A percentile compares a stretch with the other conserved stretches of the same genome.
Evolutionary conservation across 2,113 vertebrate species (phyloP).

Genomic region (Callionymus lyra): DNA sequence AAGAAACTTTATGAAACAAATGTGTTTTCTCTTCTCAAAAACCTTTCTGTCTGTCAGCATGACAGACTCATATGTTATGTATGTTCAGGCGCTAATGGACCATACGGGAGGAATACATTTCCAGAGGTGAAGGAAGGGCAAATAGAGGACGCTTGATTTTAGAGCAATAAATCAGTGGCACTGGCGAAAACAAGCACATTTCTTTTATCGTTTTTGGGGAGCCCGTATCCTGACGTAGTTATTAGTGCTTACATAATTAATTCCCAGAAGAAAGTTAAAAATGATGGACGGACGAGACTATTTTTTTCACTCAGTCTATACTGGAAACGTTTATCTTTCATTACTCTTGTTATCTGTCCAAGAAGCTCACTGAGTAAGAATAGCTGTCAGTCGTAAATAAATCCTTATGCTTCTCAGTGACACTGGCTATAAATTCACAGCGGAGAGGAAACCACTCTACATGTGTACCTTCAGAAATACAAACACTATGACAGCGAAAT

Average conservation of each 20-base stretch:
- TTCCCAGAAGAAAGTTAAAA: too few species aligned
- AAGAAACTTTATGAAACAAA: too few species aligned
- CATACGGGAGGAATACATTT: not conserved
- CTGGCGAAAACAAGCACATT: too few species aligned
- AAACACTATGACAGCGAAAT: not conserved
- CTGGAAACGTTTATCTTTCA: constrained; percentile 9
- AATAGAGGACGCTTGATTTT: not conserved
- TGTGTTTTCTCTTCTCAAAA: not conserved
- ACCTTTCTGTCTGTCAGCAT: not conserved
- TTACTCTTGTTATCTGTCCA: constrained; percentile 10
- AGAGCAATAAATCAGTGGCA: not conserved
- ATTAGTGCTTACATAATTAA: too few species aligned
- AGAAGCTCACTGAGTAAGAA: constrained; percentile 6
- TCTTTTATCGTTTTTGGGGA: too few species aligned
- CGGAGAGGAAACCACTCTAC: constrained; percentile 5
- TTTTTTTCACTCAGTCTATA: too few species aligned
- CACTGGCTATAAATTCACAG: constrained; percentile 20
- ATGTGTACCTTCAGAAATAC: not conserved
- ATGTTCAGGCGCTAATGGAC: constrained; percentile 2
- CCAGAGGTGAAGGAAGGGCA: constrained; percentile 2
- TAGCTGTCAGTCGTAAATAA: constrained; percentile 22
- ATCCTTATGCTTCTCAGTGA: constrained; percentile 18
- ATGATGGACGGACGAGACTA: too few species aligned
- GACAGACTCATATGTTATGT: constrained; percentile 3
- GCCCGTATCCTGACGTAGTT: too few species aligned